A percentile compares a stretch with the other conserved stretches of the same genome.
These are phyloP conservation scores for Paralinhomoeus sp. DNA, from an alignment of 2,888 invertebrate species.

Conservation along the genomic window DNA sequence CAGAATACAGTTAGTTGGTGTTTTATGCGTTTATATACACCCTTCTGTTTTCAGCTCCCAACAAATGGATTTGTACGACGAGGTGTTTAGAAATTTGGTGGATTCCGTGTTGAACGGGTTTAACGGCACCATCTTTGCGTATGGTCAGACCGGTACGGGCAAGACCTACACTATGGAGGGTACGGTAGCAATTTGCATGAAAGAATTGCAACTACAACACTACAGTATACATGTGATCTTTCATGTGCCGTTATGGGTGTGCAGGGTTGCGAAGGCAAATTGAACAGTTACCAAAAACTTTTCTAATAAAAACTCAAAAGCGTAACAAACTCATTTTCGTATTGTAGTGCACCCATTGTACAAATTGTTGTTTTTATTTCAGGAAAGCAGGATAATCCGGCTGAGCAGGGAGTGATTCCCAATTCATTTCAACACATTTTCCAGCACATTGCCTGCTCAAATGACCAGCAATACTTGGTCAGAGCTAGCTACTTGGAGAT, in stretches of 20 bases:
- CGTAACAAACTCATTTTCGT: too few species aligned
- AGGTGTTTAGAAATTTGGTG: slow-evolving; percentile 77
- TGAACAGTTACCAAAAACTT: too few species aligned
- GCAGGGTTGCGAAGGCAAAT: too few species aligned
- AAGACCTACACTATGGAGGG: slow-evolving; percentile 48
- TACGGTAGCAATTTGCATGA: slow-evolving; percentile 10
- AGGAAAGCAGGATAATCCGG: slow-evolving; percentile 42
- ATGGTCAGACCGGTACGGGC: slow-evolving; percentile 95
- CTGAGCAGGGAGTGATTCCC: slow-evolving; percentile 66
- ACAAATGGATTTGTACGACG: slow-evolving; percentile 79
- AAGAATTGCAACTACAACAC: too few species aligned
- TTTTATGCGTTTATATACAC: too few species aligned
- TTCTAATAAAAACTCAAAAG: too few species aligned
- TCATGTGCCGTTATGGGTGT: too few species aligned
- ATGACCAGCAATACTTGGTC: slow-evolving; percentile 76
- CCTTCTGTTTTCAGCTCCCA: slow-evolving; percentile 39
- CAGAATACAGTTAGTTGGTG: too few species aligned
- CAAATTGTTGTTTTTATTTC: slow-evolving; percentile 1
- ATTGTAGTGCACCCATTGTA: too few species aligned
- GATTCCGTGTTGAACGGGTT: slow-evolving; percentile 86
- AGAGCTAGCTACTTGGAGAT: slow-evolving; percentile 90
- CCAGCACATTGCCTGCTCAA: slow-evolving; percentile 64
- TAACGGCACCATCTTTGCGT: slow-evolving; percentile 96
- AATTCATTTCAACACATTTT: slow-evolving; percentile 93
- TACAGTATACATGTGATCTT: too few species aligned